These are phyloP conservation scores for Scaptomyza hsui DNA, from an alignment of 1,140 invertebrate species.

Conservation along the genomic window DNA sequence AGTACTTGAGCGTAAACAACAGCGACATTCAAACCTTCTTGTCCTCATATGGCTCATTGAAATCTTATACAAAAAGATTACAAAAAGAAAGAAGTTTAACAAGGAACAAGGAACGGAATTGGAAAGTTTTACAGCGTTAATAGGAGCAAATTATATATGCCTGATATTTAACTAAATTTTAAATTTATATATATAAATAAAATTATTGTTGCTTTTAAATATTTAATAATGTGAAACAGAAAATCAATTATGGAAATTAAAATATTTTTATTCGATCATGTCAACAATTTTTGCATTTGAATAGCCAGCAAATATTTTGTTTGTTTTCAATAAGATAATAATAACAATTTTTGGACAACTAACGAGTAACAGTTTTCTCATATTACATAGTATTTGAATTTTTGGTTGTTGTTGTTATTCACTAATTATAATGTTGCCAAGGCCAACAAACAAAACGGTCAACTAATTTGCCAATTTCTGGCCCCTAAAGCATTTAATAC, in stretches of 20 bases:
- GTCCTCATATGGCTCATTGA: conserved; percentile 41
- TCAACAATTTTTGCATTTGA: too few species aligned
- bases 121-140: too few species aligned
- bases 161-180: too few species aligned
- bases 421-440: conserved; percentile 5
- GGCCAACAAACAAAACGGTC: background rate
- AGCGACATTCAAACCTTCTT: conserved; percentile 31
- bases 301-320: too few species aligned
- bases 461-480: conserved; percentile 8
- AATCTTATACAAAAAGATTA: conserved; percentile 18
- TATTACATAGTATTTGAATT: background rate
- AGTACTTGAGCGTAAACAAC: conserved; percentile 59
- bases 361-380: background rate
- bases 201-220: too few species aligned
- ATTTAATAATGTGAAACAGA: too few species aligned
- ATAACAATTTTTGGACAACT: background rate
- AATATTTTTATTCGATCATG: too few species aligned
- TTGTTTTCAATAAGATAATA: too few species aligned
- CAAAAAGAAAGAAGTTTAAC: background rate
- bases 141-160: background rate
- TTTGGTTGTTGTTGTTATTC: conserved; percentile 1
- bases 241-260: too few species aligned
- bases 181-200: too few species aligned
- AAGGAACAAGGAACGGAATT: background rate
- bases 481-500: background rate